These are phyloP conservation scores for Tachina lurida DNA, from an alignment of 2,888 invertebrate species.

Conservation along the genomic window DNA sequence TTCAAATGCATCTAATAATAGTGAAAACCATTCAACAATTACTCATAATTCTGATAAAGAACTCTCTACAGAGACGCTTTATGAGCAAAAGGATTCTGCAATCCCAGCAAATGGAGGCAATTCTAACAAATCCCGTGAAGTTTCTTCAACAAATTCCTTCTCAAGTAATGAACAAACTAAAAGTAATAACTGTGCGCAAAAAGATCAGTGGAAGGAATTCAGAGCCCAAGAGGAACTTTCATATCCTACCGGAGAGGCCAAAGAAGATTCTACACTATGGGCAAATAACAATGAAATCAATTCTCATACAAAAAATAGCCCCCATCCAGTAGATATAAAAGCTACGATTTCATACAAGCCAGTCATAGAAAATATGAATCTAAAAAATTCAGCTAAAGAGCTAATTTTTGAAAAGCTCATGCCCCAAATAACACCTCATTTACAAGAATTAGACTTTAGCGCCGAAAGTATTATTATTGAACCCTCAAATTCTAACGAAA, in stretches of 20 bases:
- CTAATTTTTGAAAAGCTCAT: neutral
- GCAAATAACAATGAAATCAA: neutral
- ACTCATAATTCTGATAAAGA: neutral
- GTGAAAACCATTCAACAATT: neutral
- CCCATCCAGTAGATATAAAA: neutral
- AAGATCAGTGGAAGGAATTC: neutral
- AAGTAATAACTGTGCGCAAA: no score
- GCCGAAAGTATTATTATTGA: neutral
- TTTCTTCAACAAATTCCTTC: neutral
- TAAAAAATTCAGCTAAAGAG: neutral
- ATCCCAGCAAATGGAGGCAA: no score
- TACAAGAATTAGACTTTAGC: neutral
- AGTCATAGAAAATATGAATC: neutral
- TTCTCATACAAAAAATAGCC: neutral
- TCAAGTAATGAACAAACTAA: no score
- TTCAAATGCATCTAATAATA: neutral
- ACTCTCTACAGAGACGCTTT: neutral
- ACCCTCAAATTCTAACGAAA: neutral
- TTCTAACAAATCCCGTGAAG: no score
- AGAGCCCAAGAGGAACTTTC: neutral
- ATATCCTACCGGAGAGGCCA: neutral
- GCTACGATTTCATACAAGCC: neutral
- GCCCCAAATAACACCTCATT: no score
- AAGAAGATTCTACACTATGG: neutral
- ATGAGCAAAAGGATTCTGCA: neutral